phyloP scores from a whole-genome alignment of 2,888 invertebrate species.

The Branchellion lobata region DNA sequence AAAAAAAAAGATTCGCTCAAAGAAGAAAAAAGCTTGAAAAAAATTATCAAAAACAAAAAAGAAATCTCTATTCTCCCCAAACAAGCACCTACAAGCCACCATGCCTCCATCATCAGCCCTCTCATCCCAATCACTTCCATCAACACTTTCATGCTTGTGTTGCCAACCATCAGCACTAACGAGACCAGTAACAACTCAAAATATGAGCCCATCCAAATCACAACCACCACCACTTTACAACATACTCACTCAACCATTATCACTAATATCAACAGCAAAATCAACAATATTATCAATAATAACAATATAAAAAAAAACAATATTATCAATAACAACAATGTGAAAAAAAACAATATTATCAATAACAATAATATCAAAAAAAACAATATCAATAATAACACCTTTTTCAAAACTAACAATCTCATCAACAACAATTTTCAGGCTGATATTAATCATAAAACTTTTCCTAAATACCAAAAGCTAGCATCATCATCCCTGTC shows the following conservation, averaged over 20 bases:
- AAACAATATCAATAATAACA: too few relatives aligned
- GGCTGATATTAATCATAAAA: too few relatives aligned
- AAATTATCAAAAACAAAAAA: conserved; percentile 7
- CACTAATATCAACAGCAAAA: not conserved
- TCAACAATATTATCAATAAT: not conserved
- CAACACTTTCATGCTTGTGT: too few relatives aligned
- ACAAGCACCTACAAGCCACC: not conserved
- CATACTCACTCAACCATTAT: not conserved
- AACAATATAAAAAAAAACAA: not conserved
- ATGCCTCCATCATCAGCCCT: too few relatives aligned
- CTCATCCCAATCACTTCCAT: not conserved
- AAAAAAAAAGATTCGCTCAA: too few relatives aligned
- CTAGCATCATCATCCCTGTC: not conserved
- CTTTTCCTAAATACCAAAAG: too few relatives aligned
- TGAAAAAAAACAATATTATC: not conserved
- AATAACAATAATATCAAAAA: not conserved
- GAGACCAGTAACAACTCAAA: not conserved
- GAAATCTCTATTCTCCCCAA: conserved; percentile 2
- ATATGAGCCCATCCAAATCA: not conserved
- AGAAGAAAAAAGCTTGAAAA: too few relatives aligned
- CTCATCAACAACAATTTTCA: too few relatives aligned
- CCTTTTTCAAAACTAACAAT: too few relatives aligned
- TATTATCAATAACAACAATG: not conserved
- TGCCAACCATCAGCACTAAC: not conserved
- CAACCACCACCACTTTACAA: not conserved